Conservation (phyloP, 2,797 vertebrate genomes). For the Notolepis coatsorum region DNA sequence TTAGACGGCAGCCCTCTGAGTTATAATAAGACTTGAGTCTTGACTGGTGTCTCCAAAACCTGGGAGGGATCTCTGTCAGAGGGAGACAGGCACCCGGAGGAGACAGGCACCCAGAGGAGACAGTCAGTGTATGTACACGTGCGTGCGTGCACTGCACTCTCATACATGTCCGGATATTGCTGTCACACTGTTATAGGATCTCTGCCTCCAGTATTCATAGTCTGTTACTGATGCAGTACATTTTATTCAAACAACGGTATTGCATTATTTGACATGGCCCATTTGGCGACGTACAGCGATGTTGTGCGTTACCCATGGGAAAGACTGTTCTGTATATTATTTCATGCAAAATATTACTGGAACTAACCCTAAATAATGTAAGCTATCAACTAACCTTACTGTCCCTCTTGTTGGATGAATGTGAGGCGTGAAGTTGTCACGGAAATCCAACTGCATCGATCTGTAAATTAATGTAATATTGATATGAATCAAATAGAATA, state of each 20-base stretch:
- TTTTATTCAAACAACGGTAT: conserved; percentile 6
- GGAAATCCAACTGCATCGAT: no score
- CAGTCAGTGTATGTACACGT: conserved; percentile 20
- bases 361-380: background rate
- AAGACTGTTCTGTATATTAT: no score
- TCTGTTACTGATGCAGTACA: conserved; percentile 16
- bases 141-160: conserved; percentile 23
- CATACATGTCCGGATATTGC: conserved; percentile 49
- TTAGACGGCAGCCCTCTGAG: conserved; percentile 20
- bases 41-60: conserved; percentile 48
- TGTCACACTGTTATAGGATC: conserved; percentile 53
- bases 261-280: background rate
- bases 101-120: conserved; percentile 58
- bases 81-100: conserved; percentile 53
- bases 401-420: no score
- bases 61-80: conserved; percentile 56
- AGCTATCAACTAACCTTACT: background rate
- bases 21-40: conserved; percentile 48
- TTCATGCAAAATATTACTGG: background rate
- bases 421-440: no score
- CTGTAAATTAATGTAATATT: no score
- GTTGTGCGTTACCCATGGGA: no score
- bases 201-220: conserved; percentile 24
- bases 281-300: no score
- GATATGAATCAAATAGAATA: no score